Percentiles rank a stretch among this genome's conserved stretches.
Conservation (phyloP, 2,888 invertebrate genomes). For the Leptura quadrifasciata region DNA sequence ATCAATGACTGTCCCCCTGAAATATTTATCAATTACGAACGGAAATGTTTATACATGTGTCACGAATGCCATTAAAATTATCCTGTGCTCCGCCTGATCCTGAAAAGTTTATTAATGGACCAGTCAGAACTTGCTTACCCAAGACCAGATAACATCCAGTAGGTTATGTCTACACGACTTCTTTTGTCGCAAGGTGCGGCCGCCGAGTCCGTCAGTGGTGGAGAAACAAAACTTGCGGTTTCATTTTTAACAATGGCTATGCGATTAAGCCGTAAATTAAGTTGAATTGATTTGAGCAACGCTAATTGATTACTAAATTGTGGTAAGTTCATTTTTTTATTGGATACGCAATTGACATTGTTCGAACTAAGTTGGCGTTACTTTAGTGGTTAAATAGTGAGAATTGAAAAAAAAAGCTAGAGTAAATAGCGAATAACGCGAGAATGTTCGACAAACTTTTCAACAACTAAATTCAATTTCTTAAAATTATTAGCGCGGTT, state of each 20-base stretch:
- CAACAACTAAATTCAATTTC: too few relatives aligned
- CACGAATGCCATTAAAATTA: slow-evolving; percentile 44
- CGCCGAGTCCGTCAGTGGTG: slow-evolving; percentile 32
- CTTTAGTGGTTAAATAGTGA: neutral
- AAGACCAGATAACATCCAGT: slow-evolving; percentile 54
- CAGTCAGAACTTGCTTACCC: slow-evolving; percentile 48
- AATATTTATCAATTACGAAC: slow-evolving; percentile 45
- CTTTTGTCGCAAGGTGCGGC: slow-evolving; percentile 51
- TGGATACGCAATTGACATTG: slow-evolving; percentile 7
- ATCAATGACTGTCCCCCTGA: slow-evolving; percentile 33
- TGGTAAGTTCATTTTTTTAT: neutral
- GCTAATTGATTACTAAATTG: neutral
- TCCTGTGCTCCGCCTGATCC: slow-evolving; percentile 41
- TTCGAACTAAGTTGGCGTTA: neutral
- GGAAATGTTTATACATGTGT: slow-evolving; percentile 44
- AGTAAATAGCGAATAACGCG: too few relatives aligned
- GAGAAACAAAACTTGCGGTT: neutral
- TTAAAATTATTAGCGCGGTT: too few relatives aligned
- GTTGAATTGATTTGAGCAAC: neutral
- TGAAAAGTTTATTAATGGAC: slow-evolving; percentile 54
- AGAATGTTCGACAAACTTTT: too few relatives aligned
- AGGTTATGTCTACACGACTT: slow-evolving; percentile 51
- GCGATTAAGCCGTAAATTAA: slow-evolving; percentile 2
- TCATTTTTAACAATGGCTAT: slow-evolving; percentile 3
- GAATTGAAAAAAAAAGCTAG: neutral